phyloP scores from a whole-genome alignment of 1,140 invertebrate genomes.

The Trichonephila clavata region DNA sequence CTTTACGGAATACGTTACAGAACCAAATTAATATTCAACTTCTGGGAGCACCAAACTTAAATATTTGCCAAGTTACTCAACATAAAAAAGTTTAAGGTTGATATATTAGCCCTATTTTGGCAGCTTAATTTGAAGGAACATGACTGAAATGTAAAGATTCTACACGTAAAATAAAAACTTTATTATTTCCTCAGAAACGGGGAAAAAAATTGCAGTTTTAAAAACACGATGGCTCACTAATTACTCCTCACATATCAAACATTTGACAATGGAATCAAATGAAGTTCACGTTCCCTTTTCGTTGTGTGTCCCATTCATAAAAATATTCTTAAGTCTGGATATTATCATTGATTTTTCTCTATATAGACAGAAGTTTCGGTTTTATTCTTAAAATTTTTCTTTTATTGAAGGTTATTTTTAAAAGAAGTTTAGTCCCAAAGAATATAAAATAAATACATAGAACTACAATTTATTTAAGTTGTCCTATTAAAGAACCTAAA shows the following conservation, averaged over 20 bases:
- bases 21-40: conserved; percentile 43
- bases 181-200: neutral
- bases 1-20: neutral
- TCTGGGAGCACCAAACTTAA: neutral
- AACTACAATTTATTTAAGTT: too few species aligned
- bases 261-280: neutral
- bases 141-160: conserved; percentile 15
- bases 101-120: neutral
- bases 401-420: too few species aligned
- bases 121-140: conserved; percentile 14
- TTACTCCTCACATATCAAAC: neutral
- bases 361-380: too few species aligned
- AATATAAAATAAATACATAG: too few species aligned
- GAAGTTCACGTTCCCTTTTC: neutral
- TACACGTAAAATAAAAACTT: neutral
- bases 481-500: too few species aligned
- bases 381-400: too few species aligned
- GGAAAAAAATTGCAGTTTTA: neutral
- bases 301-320: neutral
- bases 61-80: conserved; percentile 19
- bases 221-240: conserved; percentile 4
- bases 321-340: neutral
- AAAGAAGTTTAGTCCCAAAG: too few species aligned
- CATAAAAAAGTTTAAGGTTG: conserved; percentile 3
- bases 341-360: neutral